Percentiles rank a stretch among this genome's conserved stretches.
Conservation (phyloP, 1,140 invertebrate species). For the Forficula auricularia region DNA sequence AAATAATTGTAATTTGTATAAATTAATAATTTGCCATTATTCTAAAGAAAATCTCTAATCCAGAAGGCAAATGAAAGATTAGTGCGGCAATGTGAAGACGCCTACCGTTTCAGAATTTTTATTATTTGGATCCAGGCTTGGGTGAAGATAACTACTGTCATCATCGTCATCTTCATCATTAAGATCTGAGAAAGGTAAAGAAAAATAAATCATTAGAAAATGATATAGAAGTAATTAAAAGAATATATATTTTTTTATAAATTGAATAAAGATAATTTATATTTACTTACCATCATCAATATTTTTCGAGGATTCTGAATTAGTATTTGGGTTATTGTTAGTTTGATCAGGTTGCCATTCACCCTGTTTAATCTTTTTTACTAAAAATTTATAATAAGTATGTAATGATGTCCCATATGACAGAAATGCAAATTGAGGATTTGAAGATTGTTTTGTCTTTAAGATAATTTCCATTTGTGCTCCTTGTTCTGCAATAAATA, state of each 20-base stretch:
- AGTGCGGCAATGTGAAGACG: slow-evolving; percentile 9
- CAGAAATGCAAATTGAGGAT: slow-evolving; percentile 85
- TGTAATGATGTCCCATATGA: slow-evolving; percentile 69
- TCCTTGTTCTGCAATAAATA: slow-evolving; percentile 83
- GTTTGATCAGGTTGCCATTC: background rate
- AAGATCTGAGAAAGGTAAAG: slow-evolving; percentile 25
- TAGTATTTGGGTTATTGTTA: background rate
- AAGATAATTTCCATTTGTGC: slow-evolving; percentile 96
- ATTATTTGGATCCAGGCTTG: slow-evolving; percentile 42
- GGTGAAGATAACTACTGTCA: slow-evolving; percentile 60
- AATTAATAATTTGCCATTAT: slow-evolving; percentile 3
- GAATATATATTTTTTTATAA: background rate
- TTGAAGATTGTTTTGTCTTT: slow-evolving; percentile 88
- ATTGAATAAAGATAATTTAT: background rate
- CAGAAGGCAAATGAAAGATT: slow-evolving; percentile 11
- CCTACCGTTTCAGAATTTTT: slow-evolving; percentile 28
- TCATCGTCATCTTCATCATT: slow-evolving; percentile 31
- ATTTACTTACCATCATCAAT: too few relatives aligned
- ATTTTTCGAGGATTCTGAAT: too few relatives aligned
- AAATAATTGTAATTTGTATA: slow-evolving; percentile 7
- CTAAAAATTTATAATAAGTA: slow-evolving; percentile 76
- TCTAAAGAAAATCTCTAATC: too few relatives aligned
- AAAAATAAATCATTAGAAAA: slow-evolving; percentile 27
- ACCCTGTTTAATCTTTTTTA: slow-evolving; percentile 40
- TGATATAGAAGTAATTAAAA: slow-evolving; percentile 7